Evolutionary conservation across 1,140 invertebrate species (phyloP).

Genomic region (Drosophila arizonae): DNA sequence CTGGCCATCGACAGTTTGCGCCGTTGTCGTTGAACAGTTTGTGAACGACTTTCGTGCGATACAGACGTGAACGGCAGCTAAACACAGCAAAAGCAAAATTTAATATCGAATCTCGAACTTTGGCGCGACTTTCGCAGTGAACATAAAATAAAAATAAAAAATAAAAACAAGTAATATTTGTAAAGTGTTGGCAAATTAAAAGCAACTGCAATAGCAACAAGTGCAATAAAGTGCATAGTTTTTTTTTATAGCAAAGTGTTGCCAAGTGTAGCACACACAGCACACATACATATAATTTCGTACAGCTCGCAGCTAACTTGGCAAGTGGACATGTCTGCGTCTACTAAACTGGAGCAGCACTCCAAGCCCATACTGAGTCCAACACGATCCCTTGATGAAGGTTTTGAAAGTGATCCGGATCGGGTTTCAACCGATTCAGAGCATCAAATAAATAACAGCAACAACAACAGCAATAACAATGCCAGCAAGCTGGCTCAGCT

Average conservation of each 20-base stretch:
- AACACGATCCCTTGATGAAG: constrained; percentile 83
- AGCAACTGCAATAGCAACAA: constrained; percentile 45
- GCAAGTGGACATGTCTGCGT: constrained; percentile 52
- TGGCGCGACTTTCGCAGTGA: constrained; percentile 54
- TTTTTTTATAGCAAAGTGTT: constrained; percentile 32
- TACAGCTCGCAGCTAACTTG: neutral
- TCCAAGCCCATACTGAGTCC: constrained; percentile 82
- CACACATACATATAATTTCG: neutral
- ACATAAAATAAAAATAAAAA: neutral
- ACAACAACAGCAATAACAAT: constrained; percentile 56
- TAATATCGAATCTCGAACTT: constrained; percentile 43
- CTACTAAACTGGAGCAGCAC: constrained; percentile 81
- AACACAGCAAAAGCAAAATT: constrained; percentile 16
- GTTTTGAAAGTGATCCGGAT: constrained; percentile 83
- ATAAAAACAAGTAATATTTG: constrained; percentile 48
- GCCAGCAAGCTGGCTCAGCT: constrained; percentile 78
- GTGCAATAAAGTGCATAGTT: constrained; percentile 30
- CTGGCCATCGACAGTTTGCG: constrained; percentile 17
- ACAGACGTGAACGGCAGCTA: constrained; percentile 60
- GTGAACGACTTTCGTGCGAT: constrained; percentile 77
- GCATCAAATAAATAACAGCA: constrained; percentile 80
- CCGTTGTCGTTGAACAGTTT: constrained; percentile 47
- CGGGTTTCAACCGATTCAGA: constrained; percentile 83
- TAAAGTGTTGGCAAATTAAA: constrained; percentile 63
- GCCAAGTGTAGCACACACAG: constrained; percentile 41